phyloP scores from a whole-genome alignment of 2,113 vertebrate species.

The Ictalurus punctatus region DNA sequence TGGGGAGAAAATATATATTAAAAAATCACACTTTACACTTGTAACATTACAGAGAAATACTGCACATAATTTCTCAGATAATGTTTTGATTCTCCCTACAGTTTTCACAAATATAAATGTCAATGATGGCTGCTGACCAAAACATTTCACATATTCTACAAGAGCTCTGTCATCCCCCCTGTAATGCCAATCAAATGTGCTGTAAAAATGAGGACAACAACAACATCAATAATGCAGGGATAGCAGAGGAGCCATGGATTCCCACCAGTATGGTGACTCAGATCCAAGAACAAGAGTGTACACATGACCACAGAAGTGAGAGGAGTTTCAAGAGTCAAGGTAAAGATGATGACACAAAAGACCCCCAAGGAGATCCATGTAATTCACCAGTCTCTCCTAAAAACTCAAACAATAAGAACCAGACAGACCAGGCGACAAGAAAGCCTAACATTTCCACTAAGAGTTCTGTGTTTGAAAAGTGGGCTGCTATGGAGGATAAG shows the following conservation, averaged over 20 bases:
- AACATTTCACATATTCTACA: neutral
- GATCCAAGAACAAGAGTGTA: neutral
- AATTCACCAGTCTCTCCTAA: neutral
- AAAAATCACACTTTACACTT: neutral
- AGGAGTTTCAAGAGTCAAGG: neutral
- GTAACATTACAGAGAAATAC: neutral
- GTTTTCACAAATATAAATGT: neutral
- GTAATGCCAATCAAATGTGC: neutral
- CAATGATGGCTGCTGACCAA: constrained; percentile 3
- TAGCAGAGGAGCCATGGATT: neutral
- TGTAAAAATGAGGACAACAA: constrained; percentile 37
- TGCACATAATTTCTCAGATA: neutral
- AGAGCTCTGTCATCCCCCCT: neutral
- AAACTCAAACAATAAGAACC: constrained; percentile 3
- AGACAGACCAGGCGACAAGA: neutral
- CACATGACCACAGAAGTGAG: neutral
- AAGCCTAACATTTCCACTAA: constrained; percentile 4
- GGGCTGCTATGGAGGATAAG: constrained; percentile 54
- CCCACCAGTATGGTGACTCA: neutral
- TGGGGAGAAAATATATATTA: neutral
- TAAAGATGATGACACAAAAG: neutral
- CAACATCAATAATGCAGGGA: constrained; percentile 30
- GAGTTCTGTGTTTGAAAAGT: constrained; percentile 56
- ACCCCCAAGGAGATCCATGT: constrained; percentile 5
- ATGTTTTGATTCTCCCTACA: neutral